phyloP scores from a whole-genome alignment of 2,797 vertebrate species.

The Chaetophractus vellerosus region DNA sequence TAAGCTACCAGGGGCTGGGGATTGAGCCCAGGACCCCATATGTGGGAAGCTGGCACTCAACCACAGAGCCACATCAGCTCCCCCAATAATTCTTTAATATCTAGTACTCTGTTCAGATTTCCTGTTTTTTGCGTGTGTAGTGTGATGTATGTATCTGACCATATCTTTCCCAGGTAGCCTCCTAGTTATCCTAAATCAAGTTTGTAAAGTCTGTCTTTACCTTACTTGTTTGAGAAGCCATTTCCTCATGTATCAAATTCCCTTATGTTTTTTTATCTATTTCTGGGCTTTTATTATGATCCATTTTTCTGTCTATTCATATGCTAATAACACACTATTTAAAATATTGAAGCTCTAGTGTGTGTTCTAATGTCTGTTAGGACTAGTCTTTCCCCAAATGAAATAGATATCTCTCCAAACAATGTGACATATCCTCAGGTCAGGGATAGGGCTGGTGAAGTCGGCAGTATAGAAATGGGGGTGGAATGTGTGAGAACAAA shows the following conservation, averaged over 20 bases:
- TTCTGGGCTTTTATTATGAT: neutral
- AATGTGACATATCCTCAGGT: neutral
- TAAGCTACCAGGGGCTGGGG: too few relatives aligned
- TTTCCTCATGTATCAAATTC: neutral
- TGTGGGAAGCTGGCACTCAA: too few relatives aligned
- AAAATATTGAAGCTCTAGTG: neutral
- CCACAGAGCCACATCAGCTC: too few relatives aligned
- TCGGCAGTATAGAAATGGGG: neutral
- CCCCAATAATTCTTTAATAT: neutral
- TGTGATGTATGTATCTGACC: neutral
- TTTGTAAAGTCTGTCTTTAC: neutral
- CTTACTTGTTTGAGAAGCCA: neutral
- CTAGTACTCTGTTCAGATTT: neutral
- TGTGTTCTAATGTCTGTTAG: neutral
- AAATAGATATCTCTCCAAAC: slow-evolving; percentile 9
- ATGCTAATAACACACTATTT: neutral
- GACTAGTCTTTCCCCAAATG: slow-evolving; percentile 32
- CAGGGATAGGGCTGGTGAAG: neutral
- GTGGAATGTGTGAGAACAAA: neutral
- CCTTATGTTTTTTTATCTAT: neutral
- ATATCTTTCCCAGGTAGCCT: neutral
- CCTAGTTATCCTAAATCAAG: neutral
- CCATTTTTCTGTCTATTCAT: neutral
- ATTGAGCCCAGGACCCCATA: too few relatives aligned
- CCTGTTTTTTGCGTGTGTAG: neutral